phyloP scores from a whole-genome alignment of 2,888 invertebrate species.

The Hyppa rectilinea region DNA sequence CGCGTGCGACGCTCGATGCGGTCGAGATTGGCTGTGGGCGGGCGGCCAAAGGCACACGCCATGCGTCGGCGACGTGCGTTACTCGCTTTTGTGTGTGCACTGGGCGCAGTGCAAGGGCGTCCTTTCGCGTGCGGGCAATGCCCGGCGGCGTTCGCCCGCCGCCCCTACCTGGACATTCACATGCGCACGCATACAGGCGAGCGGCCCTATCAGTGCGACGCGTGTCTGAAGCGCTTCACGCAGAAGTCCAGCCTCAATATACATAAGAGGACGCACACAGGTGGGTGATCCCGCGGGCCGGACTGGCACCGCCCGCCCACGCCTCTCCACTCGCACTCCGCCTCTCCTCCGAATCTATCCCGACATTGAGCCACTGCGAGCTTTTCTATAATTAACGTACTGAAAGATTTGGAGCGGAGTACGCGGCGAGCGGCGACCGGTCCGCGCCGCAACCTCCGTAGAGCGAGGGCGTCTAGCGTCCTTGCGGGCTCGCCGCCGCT shows the following conservation, averaged over 20 bases:
- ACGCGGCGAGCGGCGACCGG: constrained; percentile 88
- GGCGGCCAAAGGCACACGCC: constrained; percentile 70
- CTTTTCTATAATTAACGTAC: constrained; percentile 42
- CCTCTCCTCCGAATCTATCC: constrained; percentile 78
- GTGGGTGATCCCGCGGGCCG: constrained; percentile 90
- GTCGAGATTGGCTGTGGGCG: constrained; percentile 80
- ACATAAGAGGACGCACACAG: constrained; percentile 94
- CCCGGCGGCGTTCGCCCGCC: constrained; percentile 88
- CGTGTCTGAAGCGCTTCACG: constrained; percentile 94
- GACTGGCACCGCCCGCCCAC: constrained; percentile 85
- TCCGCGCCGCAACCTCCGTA: constrained; percentile 87
- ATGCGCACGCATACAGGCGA: constrained; percentile 91
- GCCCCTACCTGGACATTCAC: constrained; percentile 89
- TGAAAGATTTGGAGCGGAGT: constrained; percentile 84
- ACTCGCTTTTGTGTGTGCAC: constrained; percentile 91
- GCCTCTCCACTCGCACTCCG: constrained; percentile 76
- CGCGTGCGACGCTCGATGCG: constrained; percentile 66
- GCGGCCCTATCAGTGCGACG: constrained; percentile 93
- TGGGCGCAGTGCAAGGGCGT: constrained; percentile 89
- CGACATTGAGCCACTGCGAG: constrained; percentile 45
- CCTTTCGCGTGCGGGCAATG: constrained; percentile 87
- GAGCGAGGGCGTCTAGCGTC: constrained; percentile 87
- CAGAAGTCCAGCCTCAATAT: constrained; percentile 96
- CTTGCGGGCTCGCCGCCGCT: constrained; percentile 87
- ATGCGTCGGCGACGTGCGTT: constrained; percentile 90